Conservation (phyloP, 2,888 invertebrate species). For the Tetragonisca angustula region DNA sequence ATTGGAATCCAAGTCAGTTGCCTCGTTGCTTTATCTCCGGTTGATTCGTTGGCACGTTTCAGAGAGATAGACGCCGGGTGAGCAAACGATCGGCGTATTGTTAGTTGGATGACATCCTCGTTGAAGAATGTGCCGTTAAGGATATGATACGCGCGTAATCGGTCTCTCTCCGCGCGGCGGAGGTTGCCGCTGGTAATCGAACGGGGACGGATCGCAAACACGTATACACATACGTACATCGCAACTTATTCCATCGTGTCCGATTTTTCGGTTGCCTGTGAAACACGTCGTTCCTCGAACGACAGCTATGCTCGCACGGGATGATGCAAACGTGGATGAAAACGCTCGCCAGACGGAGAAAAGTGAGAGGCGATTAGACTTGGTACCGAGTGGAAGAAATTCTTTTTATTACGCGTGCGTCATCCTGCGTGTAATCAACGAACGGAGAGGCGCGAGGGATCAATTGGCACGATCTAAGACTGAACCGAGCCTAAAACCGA, state of each 20-base stretch:
- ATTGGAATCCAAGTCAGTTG: slow-evolving; percentile 10
- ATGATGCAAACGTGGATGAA: background rate
- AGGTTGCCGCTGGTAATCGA: slow-evolving; percentile 47
- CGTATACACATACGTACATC: no score
- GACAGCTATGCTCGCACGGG: rapidly evolving
- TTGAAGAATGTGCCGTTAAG: slow-evolving; percentile 56
- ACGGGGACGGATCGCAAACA: background rate
- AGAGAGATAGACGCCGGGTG: background rate
- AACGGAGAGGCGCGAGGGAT: no score
- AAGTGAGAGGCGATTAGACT: background rate
- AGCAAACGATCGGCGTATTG: slow-evolving; percentile 48
- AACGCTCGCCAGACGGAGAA: background rate
- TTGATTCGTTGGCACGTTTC: background rate
- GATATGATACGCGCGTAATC: slow-evolving; percentile 63
- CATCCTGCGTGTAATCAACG: background rate
- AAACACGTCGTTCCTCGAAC: background rate
- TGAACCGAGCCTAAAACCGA: slow-evolving; percentile 9
- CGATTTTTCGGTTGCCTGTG: background rate
- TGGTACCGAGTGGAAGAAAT: background rate
- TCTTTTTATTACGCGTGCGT: background rate
- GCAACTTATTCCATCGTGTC: background rate
- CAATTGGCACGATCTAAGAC: background rate
- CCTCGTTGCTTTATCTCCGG: background rate
- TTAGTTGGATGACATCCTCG: slow-evolving; percentile 63
- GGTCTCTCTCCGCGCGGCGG: slow-evolving; percentile 37